phyloP scores from a whole-genome alignment of 2,113 vertebrate genomes.

The Amazona vittata region DNA sequence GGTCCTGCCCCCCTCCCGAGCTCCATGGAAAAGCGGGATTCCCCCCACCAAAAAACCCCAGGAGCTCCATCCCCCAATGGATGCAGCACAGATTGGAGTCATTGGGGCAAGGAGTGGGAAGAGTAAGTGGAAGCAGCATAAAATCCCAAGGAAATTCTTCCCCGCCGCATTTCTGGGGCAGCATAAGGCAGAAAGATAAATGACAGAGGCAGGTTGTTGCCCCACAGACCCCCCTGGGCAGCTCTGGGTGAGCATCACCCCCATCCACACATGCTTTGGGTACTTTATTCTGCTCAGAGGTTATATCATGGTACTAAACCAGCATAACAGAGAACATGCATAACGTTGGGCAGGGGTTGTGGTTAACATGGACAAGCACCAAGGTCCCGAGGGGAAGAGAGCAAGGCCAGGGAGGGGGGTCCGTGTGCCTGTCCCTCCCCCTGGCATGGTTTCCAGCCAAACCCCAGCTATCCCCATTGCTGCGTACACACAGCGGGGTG shows the following conservation, averaged over 20 bases:
- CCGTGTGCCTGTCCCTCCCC: background rate
- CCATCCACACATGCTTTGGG: accelerated
- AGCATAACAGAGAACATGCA: background rate
- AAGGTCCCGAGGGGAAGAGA: background rate
- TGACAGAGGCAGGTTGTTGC: background rate
- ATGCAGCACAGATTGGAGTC: background rate
- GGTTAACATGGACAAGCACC: background rate
- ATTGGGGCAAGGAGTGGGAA: background rate
- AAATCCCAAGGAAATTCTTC: background rate
- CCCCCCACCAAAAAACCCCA: background rate
- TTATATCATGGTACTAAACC: background rate
- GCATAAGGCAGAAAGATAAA: background rate
- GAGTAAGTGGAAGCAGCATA: background rate
- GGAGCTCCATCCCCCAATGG: background rate
- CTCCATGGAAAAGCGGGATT: background rate
- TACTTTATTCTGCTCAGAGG: background rate
- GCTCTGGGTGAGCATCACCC: accelerated
- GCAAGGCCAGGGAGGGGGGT: background rate
- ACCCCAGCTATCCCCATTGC: background rate
- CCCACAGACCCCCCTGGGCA: accelerated
- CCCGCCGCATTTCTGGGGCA: background rate
- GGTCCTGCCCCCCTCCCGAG: background rate
- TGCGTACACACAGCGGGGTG: background rate
- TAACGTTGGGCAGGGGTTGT: background rate
- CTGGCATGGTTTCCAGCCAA: accelerated